Evolutionary conservation across 2,888 invertebrate species (phyloP).

Genomic region (Drosophila picticornis): DNA sequence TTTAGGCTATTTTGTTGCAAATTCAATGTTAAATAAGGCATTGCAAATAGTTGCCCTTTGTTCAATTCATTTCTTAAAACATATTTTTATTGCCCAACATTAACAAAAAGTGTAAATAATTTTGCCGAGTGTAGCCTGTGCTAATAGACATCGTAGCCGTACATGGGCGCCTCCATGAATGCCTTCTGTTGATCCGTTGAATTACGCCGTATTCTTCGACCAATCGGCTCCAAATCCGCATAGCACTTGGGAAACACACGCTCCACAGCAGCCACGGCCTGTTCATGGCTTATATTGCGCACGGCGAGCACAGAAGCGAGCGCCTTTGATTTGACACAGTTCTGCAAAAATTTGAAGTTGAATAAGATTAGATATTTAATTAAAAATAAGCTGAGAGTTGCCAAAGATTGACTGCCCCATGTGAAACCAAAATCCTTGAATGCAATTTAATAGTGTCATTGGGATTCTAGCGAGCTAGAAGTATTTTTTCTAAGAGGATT

Average conservation of each 20-base stretch:
- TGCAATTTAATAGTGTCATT: neutral
- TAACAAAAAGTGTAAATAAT: constrained; percentile 14
- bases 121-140: neutral
- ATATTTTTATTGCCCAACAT: constrained; percentile 43
- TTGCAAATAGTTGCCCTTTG: constrained; percentile 13
- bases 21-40: constrained; percentile 30
- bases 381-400: neutral
- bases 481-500: neutral
- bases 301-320: constrained; percentile 93
- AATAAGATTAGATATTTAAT: neutral
- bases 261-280: constrained; percentile 92
- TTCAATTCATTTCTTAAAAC: constrained; percentile 32
- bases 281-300: constrained; percentile 89
- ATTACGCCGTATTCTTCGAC: constrained; percentile 90
- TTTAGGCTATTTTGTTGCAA: constrained; percentile 18
- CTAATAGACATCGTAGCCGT: constrained; percentile 89
- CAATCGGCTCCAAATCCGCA: constrained; percentile 96
- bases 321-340: constrained; percentile 96
- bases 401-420: neutral
- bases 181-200: constrained; percentile 91
- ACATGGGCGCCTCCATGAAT: constrained; percentile 91
- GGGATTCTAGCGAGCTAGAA: neutral
- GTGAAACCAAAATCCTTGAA: neutral
- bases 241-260: constrained; percentile 96
- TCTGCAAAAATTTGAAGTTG: constrained; percentile 85